Percentiles rank a stretch among this genome's conserved stretches.
These are phyloP conservation scores for Tylochromis polylepis DNA, from an alignment of 2,113 vertebrate genomes.

Conservation along the genomic window DNA sequence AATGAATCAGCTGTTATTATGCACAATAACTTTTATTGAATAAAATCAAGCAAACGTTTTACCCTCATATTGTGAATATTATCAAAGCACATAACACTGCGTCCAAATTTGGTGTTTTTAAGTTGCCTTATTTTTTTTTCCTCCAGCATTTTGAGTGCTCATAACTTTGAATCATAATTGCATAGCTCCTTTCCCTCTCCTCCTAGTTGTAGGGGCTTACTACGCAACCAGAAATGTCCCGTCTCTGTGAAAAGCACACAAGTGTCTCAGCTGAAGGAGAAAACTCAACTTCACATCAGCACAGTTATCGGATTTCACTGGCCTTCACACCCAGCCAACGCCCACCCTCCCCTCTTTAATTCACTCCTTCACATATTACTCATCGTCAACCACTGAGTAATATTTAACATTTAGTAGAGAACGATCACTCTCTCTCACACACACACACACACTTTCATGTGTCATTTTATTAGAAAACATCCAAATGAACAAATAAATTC, in stretches of 20 bases:
- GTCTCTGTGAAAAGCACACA: neutral
- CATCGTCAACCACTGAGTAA: neutral
- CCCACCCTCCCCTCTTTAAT: neutral
- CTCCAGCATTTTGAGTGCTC: neutral
- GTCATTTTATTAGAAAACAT: constrained; percentile 67
- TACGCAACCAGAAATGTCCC: neutral
- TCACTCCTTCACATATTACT: neutral
- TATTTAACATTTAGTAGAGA: neutral
- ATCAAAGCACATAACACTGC: neutral
- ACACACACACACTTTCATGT: constrained; percentile 1
- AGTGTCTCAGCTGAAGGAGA: neutral
- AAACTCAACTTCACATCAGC: neutral
- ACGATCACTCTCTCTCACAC: neutral
- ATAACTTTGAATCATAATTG: neutral
- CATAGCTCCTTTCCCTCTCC: neutral
- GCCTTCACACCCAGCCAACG: neutral
- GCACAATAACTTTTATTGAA: neutral
- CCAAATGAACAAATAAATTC: constrained; percentile 41
- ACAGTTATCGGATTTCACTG: neutral
- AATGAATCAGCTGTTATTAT: neutral
- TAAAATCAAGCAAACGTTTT: neutral
- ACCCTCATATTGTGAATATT: neutral
- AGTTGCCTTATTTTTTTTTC: neutral
- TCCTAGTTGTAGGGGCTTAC: neutral
- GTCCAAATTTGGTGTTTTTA: neutral